Conservation (phyloP, 2,113 vertebrate species). For the Otocyon megalotis region DNA sequence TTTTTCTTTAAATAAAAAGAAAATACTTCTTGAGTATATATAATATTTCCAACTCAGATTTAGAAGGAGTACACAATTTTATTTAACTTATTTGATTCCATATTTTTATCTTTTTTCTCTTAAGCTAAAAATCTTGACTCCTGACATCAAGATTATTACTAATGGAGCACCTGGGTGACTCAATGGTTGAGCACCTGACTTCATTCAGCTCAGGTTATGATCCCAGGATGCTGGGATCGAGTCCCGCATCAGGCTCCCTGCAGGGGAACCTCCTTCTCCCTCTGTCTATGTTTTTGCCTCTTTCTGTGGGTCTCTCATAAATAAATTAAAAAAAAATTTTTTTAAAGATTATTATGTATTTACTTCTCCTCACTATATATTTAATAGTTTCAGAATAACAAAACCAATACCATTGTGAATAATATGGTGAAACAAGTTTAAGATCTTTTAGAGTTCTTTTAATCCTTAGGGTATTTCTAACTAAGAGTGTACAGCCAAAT, state of each 20-base stretch:
- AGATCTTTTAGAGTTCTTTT: not conserved
- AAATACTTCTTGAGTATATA: not conserved
- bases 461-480: not conserved
- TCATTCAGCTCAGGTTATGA: too few relatives aligned
- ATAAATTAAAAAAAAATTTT: too few relatives aligned
- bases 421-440: not conserved
- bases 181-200: too few relatives aligned
- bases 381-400: not conserved
- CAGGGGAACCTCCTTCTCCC: too few relatives aligned
- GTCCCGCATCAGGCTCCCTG: too few relatives aligned
- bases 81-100: not conserved
- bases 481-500: not conserved
- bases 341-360: not conserved
- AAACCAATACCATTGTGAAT: not conserved
- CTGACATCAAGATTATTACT: not conserved
- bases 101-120: not conserved
- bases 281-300: too few relatives aligned
- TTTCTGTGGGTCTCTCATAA: too few relatives aligned
- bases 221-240: too few relatives aligned
- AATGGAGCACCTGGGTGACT: too few relatives aligned
- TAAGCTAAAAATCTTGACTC: not conserved
- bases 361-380: not conserved
- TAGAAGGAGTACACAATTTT: not conserved
- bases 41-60: not conserved
- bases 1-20: constrained; percentile 13